These are phyloP conservation scores for Hippotragus niger DNA, from an alignment of 2,113 vertebrate genomes.

Conservation along the genomic window DNA sequence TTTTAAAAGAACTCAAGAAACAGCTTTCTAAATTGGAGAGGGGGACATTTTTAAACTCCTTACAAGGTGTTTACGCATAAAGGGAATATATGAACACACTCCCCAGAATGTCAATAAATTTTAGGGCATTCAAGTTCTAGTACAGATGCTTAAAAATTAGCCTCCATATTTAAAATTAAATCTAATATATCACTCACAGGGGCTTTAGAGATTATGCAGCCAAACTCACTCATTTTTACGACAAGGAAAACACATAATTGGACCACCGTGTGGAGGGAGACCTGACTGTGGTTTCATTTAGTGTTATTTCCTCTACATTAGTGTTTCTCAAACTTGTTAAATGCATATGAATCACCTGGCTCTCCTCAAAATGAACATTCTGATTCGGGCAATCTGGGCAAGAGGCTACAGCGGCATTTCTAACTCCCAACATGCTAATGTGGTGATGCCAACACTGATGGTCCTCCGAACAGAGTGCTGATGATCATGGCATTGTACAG, in stretches of 20 bases:
- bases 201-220: neutral
- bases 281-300: neutral
- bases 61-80: neutral
- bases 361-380: slow-evolving; percentile 5
- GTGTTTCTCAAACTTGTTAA: slow-evolving; percentile 5
- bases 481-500: neutral
- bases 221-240: neutral
- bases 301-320: neutral
- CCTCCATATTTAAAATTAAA: slow-evolving; percentile 11
- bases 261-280: neutral
- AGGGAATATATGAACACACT: neutral
- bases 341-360: neutral
- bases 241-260: neutral
- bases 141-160: neutral
- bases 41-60: neutral
- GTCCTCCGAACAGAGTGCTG: neutral
- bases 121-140: neutral
- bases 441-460: neutral
- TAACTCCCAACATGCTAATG: neutral
- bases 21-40: neutral
- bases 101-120: neutral
- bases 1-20: neutral
- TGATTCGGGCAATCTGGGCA: neutral
- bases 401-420: neutral
- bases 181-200: neutral